Evolutionary conservation across 2,113 vertebrate genomes (phyloP).

Genomic region (Oxyura jamaicensis): DNA sequence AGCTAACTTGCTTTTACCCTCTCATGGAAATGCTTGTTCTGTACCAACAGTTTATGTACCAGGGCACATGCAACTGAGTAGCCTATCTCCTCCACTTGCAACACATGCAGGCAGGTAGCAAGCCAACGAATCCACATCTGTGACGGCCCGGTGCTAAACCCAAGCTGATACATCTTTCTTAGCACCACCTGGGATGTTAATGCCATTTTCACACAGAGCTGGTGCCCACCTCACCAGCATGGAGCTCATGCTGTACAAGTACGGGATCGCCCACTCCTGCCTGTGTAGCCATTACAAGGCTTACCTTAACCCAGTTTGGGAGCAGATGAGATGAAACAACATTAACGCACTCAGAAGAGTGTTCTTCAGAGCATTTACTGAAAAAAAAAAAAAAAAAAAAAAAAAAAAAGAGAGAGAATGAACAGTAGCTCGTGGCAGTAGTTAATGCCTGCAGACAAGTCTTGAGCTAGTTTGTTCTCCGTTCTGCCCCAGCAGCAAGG

Average conservation of each 20-base stretch:
- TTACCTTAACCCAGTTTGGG: not conserved
- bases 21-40: not conserved
- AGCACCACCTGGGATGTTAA: not conserved
- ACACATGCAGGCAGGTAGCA: not conserved
- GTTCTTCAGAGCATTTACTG: not conserved
- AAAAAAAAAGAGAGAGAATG: not conserved
- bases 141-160: not conserved
- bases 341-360: not conserved
- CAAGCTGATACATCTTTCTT: not conserved
- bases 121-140: not conserved
- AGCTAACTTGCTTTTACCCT: not conserved
- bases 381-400: not conserved
- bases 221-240: not conserved
- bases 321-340: not conserved
- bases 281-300: not conserved
- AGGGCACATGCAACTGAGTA: fast-evolving
- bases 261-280: fast-evolving
- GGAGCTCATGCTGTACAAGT: not conserved
- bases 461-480: not conserved
- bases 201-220: not conserved
- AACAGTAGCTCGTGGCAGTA: not conserved
- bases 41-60: not conserved
- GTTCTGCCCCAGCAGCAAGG: not conserved
- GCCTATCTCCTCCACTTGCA: not conserved
- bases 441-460: not conserved